Conservation (phyloP, 2,888 invertebrate genomes). For the Drosophila rubida region DNA sequence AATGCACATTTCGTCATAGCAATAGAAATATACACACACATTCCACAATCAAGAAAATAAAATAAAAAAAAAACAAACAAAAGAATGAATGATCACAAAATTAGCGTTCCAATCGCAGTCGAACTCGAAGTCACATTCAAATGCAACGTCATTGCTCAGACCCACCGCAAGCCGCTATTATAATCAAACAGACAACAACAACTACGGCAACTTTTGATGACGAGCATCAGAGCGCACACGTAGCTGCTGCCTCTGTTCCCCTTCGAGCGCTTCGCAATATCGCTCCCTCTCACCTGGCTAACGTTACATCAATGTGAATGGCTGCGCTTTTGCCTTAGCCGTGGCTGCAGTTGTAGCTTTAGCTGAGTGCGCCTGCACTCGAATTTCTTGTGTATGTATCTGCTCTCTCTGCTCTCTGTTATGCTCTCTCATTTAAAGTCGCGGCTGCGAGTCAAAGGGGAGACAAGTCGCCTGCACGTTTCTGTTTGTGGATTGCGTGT, state of each 20-base stretch:
- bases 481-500: constrained; percentile 69
- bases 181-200: constrained; percentile 62
- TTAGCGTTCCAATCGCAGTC: constrained; percentile 66
- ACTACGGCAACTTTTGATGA: constrained; percentile 49
- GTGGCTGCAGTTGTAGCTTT: constrained; percentile 1
- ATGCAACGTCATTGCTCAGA: constrained; percentile 73
- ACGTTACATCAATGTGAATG: constrained; percentile 70
- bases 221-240: constrained; percentile 44
- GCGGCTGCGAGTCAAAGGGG: constrained; percentile 46
- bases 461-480: constrained; percentile 43
- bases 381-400: constrained; percentile 2
- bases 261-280: constrained; percentile 2
- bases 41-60: constrained; percentile 15
- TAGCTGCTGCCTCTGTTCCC: constrained; percentile 19
- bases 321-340: constrained; percentile 42
- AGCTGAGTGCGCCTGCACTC: constrained; percentile 55
- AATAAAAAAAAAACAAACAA: constrained; percentile 26
- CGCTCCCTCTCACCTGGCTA: constrained; percentile 67
- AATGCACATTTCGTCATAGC: constrained; percentile 9
- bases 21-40: constrained; percentile 1
- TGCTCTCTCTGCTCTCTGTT: constrained; percentile 17
- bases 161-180: constrained; percentile 78
- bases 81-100: constrained; percentile 51
- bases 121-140: constrained; percentile 66
- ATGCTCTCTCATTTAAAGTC: constrained; percentile 19